Conservation (phyloP, 1,140 invertebrate genomes). For the Wiebesia pumilae region DNA sequence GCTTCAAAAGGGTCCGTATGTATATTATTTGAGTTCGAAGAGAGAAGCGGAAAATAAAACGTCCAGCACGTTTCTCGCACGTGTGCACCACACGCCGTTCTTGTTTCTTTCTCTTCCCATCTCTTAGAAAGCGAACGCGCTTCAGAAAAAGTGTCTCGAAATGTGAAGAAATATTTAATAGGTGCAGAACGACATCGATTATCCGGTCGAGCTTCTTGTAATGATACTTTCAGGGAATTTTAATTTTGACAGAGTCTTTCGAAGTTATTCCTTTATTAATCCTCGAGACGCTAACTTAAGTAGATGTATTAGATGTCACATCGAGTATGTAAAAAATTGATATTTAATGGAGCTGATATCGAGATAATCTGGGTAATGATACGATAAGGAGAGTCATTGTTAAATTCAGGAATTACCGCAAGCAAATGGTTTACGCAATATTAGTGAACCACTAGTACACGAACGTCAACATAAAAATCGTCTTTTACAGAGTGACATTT, state of each 20-base stretch:
- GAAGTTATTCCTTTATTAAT: too few relatives aligned
- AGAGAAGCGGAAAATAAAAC: conserved; percentile 38
- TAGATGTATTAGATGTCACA: too few relatives aligned
- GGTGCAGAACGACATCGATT: background rate
- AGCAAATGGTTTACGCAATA: too few relatives aligned
- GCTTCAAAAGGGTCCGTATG: background rate
- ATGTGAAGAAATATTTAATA: conserved; percentile 32
- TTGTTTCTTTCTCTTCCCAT: background rate
- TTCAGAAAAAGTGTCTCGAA: conserved; percentile 29
- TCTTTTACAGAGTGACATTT: too few relatives aligned
- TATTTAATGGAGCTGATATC: too few relatives aligned
- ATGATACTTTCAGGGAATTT: background rate
- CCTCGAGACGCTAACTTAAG: too few relatives aligned
- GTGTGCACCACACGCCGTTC: background rate
- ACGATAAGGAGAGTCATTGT: too few relatives aligned
- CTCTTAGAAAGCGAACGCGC: background rate
- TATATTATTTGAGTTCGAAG: conserved; percentile 19
- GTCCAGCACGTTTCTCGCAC: conserved; percentile 39
- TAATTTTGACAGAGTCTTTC: background rate
- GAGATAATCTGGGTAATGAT: too few relatives aligned
- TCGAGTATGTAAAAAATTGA: too few relatives aligned
- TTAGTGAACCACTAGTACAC: too few relatives aligned
- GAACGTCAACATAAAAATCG: too few relatives aligned
- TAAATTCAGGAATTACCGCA: too few relatives aligned
- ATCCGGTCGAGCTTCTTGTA: background rate